Evolutionary conservation across 2,888 invertebrate species (phyloP).

Genomic region (Pandemis corylana): DNA sequence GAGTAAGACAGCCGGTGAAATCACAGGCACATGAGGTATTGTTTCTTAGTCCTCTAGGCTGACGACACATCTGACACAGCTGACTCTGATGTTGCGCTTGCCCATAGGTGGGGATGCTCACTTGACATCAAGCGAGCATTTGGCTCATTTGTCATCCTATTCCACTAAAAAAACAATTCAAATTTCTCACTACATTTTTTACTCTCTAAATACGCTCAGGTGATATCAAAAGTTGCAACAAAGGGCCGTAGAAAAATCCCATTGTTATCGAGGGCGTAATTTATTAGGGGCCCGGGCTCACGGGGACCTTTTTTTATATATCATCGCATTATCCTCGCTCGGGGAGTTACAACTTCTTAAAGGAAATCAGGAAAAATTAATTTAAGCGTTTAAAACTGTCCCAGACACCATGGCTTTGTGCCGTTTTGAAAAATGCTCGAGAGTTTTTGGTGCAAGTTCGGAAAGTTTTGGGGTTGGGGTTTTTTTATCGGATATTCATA

Average conservation of each 20-base stretch:
- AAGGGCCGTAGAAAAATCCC: slow-evolving; percentile 82
- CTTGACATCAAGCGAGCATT: slow-evolving; percentile 18
- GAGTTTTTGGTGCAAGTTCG: neutral
- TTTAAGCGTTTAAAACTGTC: slow-evolving; percentile 83
- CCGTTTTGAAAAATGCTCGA: slow-evolving; percentile 72
- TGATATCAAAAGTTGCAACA: slow-evolving; percentile 85
- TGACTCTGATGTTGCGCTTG: no score
- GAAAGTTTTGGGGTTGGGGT: neutral
- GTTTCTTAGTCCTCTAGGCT: no score
- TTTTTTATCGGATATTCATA: slow-evolving; percentile 1
- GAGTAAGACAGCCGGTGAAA: no score
- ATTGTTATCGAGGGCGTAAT: slow-evolving; percentile 86
- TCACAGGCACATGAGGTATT: no score
- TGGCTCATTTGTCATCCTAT: neutral
- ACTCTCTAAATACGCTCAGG: slow-evolving; percentile 70
- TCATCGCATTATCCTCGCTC: slow-evolving; percentile 85
- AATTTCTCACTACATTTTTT: slow-evolving; percentile 46
- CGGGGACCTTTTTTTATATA: slow-evolving; percentile 85
- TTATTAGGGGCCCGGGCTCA: slow-evolving; percentile 81
- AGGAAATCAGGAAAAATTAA: slow-evolving; percentile 84
- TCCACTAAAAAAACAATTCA: slow-evolving; percentile 28
- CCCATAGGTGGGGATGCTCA: no score
- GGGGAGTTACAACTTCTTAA: slow-evolving; percentile 85
- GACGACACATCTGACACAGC: no score
- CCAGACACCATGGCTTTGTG: slow-evolving; percentile 76